Base-by-base conservation (phyloP, 1,140 invertebrate species). In the Venturia canescens region DNA sequence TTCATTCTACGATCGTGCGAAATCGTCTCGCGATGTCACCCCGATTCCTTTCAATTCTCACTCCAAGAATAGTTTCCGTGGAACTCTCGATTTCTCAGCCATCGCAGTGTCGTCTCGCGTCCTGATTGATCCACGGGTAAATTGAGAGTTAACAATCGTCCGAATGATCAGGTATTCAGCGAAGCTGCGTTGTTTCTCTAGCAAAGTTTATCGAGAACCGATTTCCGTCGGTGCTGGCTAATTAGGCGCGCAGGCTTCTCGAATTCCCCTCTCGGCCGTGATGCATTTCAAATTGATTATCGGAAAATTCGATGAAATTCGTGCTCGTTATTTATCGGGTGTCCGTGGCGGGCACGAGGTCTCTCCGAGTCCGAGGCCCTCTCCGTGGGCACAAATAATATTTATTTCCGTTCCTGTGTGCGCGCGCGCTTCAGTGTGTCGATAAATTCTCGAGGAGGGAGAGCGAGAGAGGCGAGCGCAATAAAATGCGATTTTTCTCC, bases 201-300 rank as follows among this genome's bases (percentile, higher is more conserved):
- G 21, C 53, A 57, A 57, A 57, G 53, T 57, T 57, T 57, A 57
- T 57, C 53, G 53, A 57, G 53, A 57, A 57, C 53, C 53, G 53
- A 57, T 57, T 57, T 57, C 53, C 53, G 53, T 57, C 5, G 18
- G 21, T 23, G n/a, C n/a, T n/a, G 18, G 53, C n/a, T 57, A 57
- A 57, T 57, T 57, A 57, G 53, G 13, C 38, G 7, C 13, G 7
- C 38, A 16, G 53, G 53, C 18, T 18, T 57, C 53, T 57, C 18
- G 21, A 21, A 57, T 57, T 57, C 53, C n/a, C 53, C 3, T 18
- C 53, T 57, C 13, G 53, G 3, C 53, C n/a, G n/a, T n/a, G n/a
- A n/a, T 57, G 53, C 53, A 23, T 57, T 57, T 57, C 53, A 18
- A 57, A 57, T 57, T 57, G 53, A 57, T 57, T 57, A 57, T 57